These are phyloP conservation scores for Benthosema pterotum DNA, from an alignment of 2,797 vertebrate genomes.

Conservation along the genomic window DNA sequence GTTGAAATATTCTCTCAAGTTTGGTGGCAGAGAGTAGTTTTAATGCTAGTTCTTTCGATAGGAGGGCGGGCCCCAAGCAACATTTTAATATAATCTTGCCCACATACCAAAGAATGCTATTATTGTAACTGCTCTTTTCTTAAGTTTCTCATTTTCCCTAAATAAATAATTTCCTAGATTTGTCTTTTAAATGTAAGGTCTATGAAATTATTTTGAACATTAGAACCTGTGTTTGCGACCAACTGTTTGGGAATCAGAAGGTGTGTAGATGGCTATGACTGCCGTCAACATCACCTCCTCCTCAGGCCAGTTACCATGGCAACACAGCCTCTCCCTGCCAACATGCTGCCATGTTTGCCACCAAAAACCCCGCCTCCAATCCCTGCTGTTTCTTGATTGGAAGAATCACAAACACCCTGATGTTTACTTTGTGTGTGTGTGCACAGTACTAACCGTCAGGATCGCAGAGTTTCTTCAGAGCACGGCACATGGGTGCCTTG, in stretches of 20 bases:
- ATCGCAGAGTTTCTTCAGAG: constrained; percentile 97
- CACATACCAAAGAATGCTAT: too few species aligned
- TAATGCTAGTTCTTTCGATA: too few species aligned
- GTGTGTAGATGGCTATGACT: constrained; percentile 20
- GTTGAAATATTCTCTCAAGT: too few species aligned
- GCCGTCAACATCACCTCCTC: constrained; percentile 45
- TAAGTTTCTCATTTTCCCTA: too few species aligned
- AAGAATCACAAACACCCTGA: constrained; percentile 19
- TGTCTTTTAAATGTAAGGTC: too few species aligned
- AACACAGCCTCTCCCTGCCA: constrained; percentile 58
- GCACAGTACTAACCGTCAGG: constrained; percentile 88
- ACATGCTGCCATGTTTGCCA: constrained; percentile 58
- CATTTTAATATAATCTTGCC: too few species aligned
- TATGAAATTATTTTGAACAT: too few species aligned
- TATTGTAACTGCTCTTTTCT: too few species aligned
- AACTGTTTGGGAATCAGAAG: constrained; percentile 11
- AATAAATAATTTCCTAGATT: too few species aligned
- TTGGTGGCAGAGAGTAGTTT: too few species aligned
- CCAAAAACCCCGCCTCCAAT: constrained; percentile 46
- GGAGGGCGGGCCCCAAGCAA: too few species aligned
- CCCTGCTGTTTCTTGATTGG: constrained; percentile 3
- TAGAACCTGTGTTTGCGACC: too few species aligned
- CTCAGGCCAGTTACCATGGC: constrained; percentile 68
- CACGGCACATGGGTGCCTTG: constrained; percentile 98
- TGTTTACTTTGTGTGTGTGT: constrained; percentile 27